Evolutionary conservation across 2,888 invertebrate species (phyloP).

Genomic region (Drosophila greeni): DNA sequence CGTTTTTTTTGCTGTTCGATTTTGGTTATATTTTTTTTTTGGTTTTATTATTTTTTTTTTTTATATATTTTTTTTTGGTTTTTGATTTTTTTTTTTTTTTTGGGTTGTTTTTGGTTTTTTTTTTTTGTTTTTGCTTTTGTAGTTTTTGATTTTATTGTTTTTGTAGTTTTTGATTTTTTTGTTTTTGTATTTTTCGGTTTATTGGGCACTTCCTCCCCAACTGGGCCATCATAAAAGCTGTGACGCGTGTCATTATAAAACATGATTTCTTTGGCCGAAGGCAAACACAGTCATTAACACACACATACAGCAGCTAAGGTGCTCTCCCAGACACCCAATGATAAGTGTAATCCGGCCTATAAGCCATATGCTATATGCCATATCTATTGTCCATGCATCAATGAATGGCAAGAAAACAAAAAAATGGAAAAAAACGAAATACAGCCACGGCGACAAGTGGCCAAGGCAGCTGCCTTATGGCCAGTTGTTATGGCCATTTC

Average conservation of each 20-base stretch:
- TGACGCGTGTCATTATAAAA: slow-evolving; percentile 50
- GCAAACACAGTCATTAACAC: slow-evolving; percentile 48
- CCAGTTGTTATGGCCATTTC: slow-evolving; percentile 11
- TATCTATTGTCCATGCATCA: slow-evolving; percentile 27
- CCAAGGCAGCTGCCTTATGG: slow-evolving; percentile 1
- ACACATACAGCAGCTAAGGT: neutral
- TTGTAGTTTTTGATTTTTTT: neutral
- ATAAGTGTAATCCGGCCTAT: slow-evolving; percentile 34
- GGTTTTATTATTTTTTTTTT: neutral
- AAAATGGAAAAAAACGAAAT: neutral
- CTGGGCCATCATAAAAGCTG: slow-evolving; percentile 34
- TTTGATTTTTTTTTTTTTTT: slow-evolving; percentile 1
- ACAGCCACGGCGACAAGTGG: slow-evolving; percentile 19
- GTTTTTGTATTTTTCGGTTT: slow-evolving; percentile 18
- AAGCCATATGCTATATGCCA: slow-evolving; percentile 6
- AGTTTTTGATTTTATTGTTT: neutral
- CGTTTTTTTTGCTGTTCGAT: slow-evolving; percentile 1
- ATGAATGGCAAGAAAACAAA: slow-evolving; percentile 22
- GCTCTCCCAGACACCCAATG: slow-evolving; percentile 12
- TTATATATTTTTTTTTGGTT: neutral
- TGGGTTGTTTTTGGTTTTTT: too few relatives aligned
- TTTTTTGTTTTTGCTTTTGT: neutral
- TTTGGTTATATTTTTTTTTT: neutral
- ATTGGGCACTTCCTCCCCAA: slow-evolving; percentile 34
- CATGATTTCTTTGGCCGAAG: slow-evolving; percentile 53